These are phyloP conservation scores for Exephanes ischioxanthus DNA, from an alignment of 2,888 invertebrate species.

Conservation along the genomic window DNA sequence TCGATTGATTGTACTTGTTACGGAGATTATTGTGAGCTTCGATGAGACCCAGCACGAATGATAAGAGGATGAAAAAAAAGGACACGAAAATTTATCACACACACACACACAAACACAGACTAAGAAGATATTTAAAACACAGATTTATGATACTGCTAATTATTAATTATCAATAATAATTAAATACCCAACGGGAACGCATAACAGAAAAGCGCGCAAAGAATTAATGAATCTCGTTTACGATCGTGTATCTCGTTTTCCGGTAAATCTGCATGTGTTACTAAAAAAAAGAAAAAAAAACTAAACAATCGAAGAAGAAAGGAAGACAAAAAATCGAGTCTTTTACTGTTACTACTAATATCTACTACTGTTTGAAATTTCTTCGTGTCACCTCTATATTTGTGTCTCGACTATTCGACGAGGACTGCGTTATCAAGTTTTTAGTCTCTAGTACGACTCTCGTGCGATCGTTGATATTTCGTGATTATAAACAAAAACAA, in stretches of 20 bases:
- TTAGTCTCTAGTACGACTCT: slow-evolving; percentile 39
- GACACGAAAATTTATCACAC: slow-evolving; percentile 52
- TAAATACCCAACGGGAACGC: slow-evolving; percentile 37
- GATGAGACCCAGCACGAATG: slow-evolving; percentile 36
- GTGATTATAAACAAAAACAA: slow-evolving; percentile 45
- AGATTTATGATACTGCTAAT: slow-evolving; percentile 56
- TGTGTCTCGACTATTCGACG: slow-evolving; percentile 54
- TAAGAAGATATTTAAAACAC: slow-evolving; percentile 47
- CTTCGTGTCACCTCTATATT: slow-evolving; percentile 51
- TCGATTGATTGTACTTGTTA: slow-evolving; percentile 43
- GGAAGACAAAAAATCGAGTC: slow-evolving; percentile 39
- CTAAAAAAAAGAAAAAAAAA: slow-evolving; percentile 29
- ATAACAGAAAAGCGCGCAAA: slow-evolving; percentile 52
- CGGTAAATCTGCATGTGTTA: slow-evolving; percentile 48
- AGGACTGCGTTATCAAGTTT: slow-evolving; percentile 52
- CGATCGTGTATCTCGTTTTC: slow-evolving; percentile 50
- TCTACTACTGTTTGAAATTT: slow-evolving; percentile 50
- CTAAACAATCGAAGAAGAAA: neutral
- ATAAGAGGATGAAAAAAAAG: slow-evolving; percentile 30
- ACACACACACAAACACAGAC: slow-evolving; percentile 49
- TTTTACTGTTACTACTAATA: slow-evolving; percentile 42
- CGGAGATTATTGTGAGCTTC: slow-evolving; percentile 41
- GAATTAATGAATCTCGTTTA: slow-evolving; percentile 35
- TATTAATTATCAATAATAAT: slow-evolving; percentile 53
- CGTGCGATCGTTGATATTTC: slow-evolving; percentile 52